Conservation (phyloP, 1,140 invertebrate genomes). For the Drosophila ohnishii region DNA sequence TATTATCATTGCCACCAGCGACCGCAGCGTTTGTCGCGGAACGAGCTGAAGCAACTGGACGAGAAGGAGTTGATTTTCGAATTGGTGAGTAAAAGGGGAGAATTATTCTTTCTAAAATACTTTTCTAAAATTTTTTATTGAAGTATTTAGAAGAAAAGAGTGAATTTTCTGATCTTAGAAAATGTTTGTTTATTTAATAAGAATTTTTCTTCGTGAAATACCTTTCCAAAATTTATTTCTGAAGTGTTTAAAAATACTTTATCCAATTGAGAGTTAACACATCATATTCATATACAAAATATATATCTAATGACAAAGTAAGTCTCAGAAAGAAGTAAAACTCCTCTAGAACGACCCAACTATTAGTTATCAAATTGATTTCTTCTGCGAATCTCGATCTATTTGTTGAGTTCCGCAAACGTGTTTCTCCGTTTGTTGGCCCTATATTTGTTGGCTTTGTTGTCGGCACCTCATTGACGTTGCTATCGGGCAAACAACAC, state of each 20-base stretch:
- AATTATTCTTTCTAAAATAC: too few species aligned
- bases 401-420: slow-evolving; percentile 44
- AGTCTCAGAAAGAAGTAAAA: not conserved
- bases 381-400: slow-evolving; percentile 47
- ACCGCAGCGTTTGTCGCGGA: slow-evolving; percentile 89
- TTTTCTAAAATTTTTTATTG: too few species aligned
- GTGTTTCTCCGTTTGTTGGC: slow-evolving; percentile 27
- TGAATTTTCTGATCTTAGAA: too few species aligned
- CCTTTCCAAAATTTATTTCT: not conserved
- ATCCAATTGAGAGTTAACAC: too few species aligned
- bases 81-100: slow-evolving; percentile 85
- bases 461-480: slow-evolving; percentile 55
- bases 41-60: slow-evolving; percentile 93
- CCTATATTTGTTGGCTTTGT: slow-evolving; percentile 22
- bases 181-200: too few species aligned
- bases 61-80: slow-evolving; percentile 98
- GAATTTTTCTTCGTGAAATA: too few species aligned
- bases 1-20: slow-evolving; percentile 82
- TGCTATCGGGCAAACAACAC: slow-evolving; percentile 67
- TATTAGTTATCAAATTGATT: slow-evolving; percentile 24
- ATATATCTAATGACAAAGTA: too few species aligned
- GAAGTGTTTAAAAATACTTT: not conserved
- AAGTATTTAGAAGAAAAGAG: too few species aligned
- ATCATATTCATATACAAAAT: too few species aligned
- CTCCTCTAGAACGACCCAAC: slow-evolving; percentile 16